phyloP scores from a whole-genome alignment of 2,888 invertebrate species.

The Acleris holmiana region DNA sequence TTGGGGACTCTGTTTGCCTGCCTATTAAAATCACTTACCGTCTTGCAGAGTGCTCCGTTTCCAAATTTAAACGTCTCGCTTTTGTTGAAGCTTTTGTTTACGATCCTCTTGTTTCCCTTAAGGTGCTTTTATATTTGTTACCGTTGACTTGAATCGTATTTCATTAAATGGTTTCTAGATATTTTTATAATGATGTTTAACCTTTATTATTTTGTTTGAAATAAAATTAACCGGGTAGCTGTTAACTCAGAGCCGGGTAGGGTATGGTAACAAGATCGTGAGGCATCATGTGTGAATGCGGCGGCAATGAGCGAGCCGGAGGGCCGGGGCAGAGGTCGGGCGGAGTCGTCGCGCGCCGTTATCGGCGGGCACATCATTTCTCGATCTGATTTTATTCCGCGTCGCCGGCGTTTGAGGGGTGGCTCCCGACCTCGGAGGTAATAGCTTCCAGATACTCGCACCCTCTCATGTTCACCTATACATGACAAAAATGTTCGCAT shows the following conservation, averaged over 20 bases:
- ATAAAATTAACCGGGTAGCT: constrained; percentile 24
- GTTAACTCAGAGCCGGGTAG: not conserved
- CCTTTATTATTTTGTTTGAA: too few relatives aligned
- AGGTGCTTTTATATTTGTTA: constrained; percentile 34
- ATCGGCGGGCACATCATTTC: constrained; percentile 74
- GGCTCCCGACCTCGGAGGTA: constrained; percentile 58
- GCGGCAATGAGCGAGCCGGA: constrained; percentile 55
- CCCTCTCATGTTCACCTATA: constrained; percentile 62
- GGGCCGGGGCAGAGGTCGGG: constrained; percentile 48
- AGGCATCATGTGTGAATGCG: constrained; percentile 62
- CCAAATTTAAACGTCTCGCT: constrained; percentile 57
- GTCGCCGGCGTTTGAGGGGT: constrained; percentile 58
- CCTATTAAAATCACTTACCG: constrained; percentile 81
- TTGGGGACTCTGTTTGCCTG: constrained; percentile 75
- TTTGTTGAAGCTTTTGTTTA: constrained; percentile 55
- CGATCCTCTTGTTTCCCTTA: constrained; percentile 50
- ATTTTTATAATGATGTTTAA: constrained; percentile 12
- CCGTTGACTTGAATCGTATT: constrained; percentile 35
- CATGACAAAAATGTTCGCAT: constrained; percentile 67
- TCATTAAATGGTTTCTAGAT: constrained; percentile 25
- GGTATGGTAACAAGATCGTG: constrained; percentile 51
- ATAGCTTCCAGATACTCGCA: constrained; percentile 72
- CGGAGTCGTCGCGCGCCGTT: constrained; percentile 55
- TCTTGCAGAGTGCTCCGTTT: constrained; percentile 57
- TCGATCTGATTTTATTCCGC: constrained; percentile 76